These are phyloP conservation scores for Chrysopilus asiliformis DNA, from an alignment of 2,888 invertebrate genomes.

Conservation along the genomic window DNA sequence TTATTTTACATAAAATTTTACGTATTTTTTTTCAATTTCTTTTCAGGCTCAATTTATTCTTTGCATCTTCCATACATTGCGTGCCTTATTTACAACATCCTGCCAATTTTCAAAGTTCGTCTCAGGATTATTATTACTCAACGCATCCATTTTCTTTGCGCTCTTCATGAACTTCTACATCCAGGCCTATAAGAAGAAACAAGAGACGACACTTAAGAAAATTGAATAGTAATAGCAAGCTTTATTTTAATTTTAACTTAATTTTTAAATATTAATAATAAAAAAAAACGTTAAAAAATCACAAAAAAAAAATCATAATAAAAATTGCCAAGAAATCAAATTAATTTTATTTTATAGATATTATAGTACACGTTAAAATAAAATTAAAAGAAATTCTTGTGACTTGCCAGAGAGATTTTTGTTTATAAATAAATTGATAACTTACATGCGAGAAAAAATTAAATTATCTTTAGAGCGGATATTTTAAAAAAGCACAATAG, in stretches of 20 bases:
- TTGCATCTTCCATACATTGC: slow-evolving; percentile 32
- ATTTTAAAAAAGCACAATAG: no score
- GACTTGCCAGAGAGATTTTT: slow-evolving; percentile 8
- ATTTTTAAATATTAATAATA: no score
- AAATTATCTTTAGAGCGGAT: no score
- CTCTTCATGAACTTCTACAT: slow-evolving; percentile 87
- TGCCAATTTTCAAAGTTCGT: slow-evolving; percentile 44
- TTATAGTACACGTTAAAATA: no score
- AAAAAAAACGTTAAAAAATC: background rate
- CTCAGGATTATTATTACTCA: slow-evolving; percentile 59
- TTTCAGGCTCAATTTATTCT: slow-evolving; percentile 36
- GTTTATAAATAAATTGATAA: no score
- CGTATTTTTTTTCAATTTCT: slow-evolving; percentile 5
- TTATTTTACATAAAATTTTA: background rate
- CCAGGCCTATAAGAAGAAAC: slow-evolving; percentile 53
- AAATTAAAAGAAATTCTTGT: slow-evolving; percentile 7
- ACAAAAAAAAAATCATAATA: slow-evolving; percentile 1
- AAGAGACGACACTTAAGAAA: slow-evolving; percentile 9
- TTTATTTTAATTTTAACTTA: no score
- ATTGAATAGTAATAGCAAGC: slow-evolving; percentile 8
- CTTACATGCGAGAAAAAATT: no score
- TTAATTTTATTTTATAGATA: no score
- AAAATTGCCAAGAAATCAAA: slow-evolving; percentile 4
- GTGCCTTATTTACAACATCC: slow-evolving; percentile 31
- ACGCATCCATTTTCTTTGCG: slow-evolving; percentile 76